Conservation (phyloP, 2,888 invertebrate genomes). For the Hyposoter dolosus region DNA sequence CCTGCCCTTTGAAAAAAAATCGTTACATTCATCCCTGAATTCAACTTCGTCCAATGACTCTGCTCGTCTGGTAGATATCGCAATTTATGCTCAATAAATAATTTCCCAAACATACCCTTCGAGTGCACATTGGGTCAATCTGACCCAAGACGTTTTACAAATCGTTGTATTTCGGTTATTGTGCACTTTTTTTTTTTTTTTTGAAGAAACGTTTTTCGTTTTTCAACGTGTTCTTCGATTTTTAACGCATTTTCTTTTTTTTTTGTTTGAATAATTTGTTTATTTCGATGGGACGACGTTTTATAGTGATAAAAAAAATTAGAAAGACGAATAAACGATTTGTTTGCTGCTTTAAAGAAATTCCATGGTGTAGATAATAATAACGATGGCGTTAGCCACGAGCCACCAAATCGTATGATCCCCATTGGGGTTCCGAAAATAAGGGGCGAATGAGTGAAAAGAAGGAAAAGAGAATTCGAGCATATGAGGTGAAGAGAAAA, state of each 20-base stretch:
- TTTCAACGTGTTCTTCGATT: neutral
- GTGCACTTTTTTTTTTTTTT: neutral
- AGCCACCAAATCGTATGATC: conserved; percentile 5
- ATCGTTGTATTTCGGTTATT: neutral
- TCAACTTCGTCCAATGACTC: neutral
- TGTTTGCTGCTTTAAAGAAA: neutral
- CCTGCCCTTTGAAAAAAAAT: neutral
- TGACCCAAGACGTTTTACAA: too few species aligned
- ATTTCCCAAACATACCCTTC: neutral
- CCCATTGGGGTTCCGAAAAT: neutral
- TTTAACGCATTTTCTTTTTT: too few species aligned
- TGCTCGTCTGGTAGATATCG: neutral
- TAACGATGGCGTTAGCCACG: neutral
- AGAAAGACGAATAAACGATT: neutral
- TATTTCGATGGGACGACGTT: neutral
- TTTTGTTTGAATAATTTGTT: neutral
- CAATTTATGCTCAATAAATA: neutral
- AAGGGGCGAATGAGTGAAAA: conserved; percentile 16
- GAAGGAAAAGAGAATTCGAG: neutral
- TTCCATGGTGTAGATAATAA: neutral
- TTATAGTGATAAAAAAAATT: neutral
- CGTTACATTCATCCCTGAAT: neutral
- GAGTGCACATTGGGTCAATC: too few species aligned
- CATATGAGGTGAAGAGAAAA: neutral
- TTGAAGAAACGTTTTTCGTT: neutral